Evolutionary conservation across 2,113 vertebrate species (phyloP).

Genomic region (Callipepla californica): DNA sequence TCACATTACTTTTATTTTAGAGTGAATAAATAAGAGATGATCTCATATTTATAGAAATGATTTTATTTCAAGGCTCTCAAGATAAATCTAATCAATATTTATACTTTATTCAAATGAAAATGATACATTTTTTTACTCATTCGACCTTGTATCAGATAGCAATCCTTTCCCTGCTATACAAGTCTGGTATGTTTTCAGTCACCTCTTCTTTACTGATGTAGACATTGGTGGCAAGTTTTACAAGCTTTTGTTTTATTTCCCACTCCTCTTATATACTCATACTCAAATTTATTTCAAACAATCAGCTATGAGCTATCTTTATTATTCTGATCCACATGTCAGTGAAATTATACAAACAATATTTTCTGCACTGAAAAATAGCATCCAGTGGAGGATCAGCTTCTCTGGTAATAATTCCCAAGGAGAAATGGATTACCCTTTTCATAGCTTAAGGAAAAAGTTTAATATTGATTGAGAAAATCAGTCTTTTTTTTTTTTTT

Average conservation of each 20-base stretch:
- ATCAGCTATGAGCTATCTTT: conserved; percentile 48
- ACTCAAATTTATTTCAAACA: conserved; percentile 56
- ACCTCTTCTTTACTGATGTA: conserved; percentile 11
- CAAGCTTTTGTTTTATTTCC: conserved; percentile 36
- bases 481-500: not conserved
- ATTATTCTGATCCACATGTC: conserved; percentile 40
- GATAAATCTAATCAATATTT: conserved; percentile 73
- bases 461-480: conserved; percentile 54
- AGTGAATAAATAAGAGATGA: conserved; percentile 65
- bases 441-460: conserved; percentile 41
- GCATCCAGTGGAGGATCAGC: conserved; percentile 34
- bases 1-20: conserved; percentile 62
- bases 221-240: conserved; percentile 34
- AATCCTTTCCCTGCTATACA: conserved; percentile 5
- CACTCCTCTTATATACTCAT: conserved; percentile 9
- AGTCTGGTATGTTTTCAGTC: not conserved
- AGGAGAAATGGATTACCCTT: conserved; percentile 54
- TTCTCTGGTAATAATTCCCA: conserved; percentile 42
- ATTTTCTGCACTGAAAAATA: conserved; percentile 50
- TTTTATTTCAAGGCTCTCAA: conserved; percentile 53
- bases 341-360: conserved; percentile 34
- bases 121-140: conserved; percentile 1
- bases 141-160: conserved; percentile 58
- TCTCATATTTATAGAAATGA: conserved; percentile 67
- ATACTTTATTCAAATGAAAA: conserved; percentile 57